Evolutionary conservation across 1,140 invertebrate genomes (phyloP).

Genomic region (Caerostris darwini): DNA sequence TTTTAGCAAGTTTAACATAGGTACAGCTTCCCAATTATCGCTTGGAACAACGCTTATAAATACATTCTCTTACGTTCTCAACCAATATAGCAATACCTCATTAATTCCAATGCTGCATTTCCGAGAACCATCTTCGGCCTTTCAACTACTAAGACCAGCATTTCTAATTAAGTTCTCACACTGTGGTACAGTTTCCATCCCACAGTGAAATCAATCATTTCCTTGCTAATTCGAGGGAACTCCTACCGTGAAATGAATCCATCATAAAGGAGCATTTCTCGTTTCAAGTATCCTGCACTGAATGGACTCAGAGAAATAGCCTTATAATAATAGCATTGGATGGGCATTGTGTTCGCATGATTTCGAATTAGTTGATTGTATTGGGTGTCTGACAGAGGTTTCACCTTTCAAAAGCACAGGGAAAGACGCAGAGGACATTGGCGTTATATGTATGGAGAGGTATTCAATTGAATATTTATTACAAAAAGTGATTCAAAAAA

Average conservation of each 20-base stretch:
- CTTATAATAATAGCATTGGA: background rate
- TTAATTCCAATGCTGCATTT: slow-evolving; percentile 45
- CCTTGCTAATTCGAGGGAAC: slow-evolving; percentile 28
- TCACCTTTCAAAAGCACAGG: background rate
- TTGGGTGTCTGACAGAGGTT: background rate
- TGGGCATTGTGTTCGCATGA: background rate
- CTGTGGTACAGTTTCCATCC: slow-evolving; percentile 24
- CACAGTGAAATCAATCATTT: slow-evolving; percentile 54
- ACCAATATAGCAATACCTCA: slow-evolving; percentile 23
- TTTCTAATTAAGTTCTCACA: slow-evolving; percentile 64
- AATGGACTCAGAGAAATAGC: background rate
- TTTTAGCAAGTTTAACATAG: background rate
- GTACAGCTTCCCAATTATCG: background rate
- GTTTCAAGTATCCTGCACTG: background rate
- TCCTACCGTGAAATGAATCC: slow-evolving; percentile 8
- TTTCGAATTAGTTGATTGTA: background rate
- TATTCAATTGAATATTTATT: no score
- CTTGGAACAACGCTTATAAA: slow-evolving; percentile 31
- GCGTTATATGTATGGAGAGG: no score
- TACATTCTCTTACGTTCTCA: slow-evolving; percentile 21
- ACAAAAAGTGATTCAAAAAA: no score
- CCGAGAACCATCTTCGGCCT: slow-evolving; percentile 39
- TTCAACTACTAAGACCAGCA: slow-evolving; percentile 39
- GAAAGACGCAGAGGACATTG: no score
- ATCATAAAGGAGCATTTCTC: slow-evolving; percentile 37